Evolutionary conservation across 2,888 invertebrate species (phyloP), one percentile per base, ranked within the genome.

Genomic region (Lycaena phlaeas): DNA sequence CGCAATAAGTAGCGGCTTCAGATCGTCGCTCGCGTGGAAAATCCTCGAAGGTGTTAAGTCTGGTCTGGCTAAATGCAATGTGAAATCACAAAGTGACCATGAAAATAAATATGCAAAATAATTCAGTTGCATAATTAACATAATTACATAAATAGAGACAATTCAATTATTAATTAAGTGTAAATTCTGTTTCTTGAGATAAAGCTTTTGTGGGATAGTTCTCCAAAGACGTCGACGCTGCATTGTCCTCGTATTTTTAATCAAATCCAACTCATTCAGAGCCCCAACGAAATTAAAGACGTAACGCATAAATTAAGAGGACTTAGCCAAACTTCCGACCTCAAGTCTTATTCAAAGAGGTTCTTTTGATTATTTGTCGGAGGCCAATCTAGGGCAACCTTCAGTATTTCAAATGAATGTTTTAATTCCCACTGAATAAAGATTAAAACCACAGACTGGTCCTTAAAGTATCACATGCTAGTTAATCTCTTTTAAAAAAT

Each of bases 221-320:
- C 42, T 45, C 46, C 50, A 59, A 60, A 60, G 56, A 41, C 28
- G 18, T 28, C 38, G 38, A 43, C 51, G 45, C 53, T 59, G 68
- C 66, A 68, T 74, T 75, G 74, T 76, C 64, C 59, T 49, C 53
- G 52, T 57, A 62, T 71, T 73, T 67, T 68, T 68, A 74, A 75
- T 74, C 70, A 68, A 73, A 75, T 72, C 65, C 65, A 50, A 58
- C 57, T 60, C 54, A 57, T 57, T 58, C 53, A 52, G 49, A 46
- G 49, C 52, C 50, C 48, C 51, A 61, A 68, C 64, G 55, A 68
- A 77, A 74, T 77, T 74, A 73, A 73, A 73, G 64, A 61, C 61
- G 65, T 61, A 65, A 65, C 70, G 77, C 72, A 76, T 79, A 77
- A 79, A 78, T 78, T 78, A 76, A 66, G 61, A 59, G 52, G 59